Evolutionary conservation across 2,113 vertebrate genomes (phyloP).

Genomic region (Bettongia penicillata): DNA sequence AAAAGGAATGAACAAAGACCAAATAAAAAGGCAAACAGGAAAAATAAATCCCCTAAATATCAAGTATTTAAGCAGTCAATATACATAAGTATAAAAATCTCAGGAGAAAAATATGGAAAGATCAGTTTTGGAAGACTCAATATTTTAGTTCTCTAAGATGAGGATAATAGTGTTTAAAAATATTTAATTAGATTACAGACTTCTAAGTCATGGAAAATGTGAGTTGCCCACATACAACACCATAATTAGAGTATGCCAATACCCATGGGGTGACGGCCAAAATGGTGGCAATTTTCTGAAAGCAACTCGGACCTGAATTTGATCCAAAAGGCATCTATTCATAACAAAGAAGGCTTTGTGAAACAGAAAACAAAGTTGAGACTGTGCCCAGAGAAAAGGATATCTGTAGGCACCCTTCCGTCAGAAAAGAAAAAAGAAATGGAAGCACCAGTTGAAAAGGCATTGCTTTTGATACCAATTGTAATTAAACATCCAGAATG

Average conservation of each 20-base stretch:
- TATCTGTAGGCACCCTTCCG: conserved; percentile 6
- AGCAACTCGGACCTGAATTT: conserved; percentile 57
- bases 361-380: background rate
- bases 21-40: background rate
- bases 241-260: conserved; percentile 39
- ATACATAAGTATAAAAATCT: background rate
- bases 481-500: background rate
- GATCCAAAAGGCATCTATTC: conserved; percentile 66
- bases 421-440: conserved; percentile 32
- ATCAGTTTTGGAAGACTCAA: background rate
- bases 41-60: background rate
- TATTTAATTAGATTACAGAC: conserved; percentile 32
- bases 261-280: conserved; percentile 53
- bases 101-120: background rate
- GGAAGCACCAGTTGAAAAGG: background rate
- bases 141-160: background rate
- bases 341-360: conserved; percentile 42
- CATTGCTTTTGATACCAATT: background rate
- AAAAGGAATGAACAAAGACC: background rate
- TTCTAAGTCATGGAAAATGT: conserved; percentile 58
- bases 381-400: background rate
- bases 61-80: background rate
- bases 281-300: conserved; percentile 66
- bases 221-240: conserved; percentile 25
- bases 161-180: conserved; percentile 4